Evolutionary conservation across 2,888 invertebrate genomes (phyloP).

Genomic region (Pachymerium ferrugineum): DNA sequence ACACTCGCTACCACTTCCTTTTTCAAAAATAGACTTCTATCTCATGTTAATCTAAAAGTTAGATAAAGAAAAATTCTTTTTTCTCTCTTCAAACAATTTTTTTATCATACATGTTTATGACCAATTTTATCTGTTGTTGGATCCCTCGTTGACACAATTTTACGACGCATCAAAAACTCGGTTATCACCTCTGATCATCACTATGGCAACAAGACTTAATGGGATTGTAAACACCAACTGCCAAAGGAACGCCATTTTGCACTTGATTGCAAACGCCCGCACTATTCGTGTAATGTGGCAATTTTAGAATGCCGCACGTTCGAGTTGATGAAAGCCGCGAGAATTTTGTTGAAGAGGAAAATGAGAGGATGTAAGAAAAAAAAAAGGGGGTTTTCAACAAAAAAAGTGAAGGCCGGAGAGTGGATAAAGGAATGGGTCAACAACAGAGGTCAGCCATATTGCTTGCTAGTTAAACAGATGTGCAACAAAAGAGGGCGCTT

Average conservation of each 20-base stretch:
- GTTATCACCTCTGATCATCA: constrained; percentile 13
- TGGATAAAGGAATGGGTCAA: not conserved
- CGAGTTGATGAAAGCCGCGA: not conserved
- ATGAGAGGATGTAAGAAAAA: not conserved
- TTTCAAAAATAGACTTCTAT: too few species aligned
- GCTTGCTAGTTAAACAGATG: not conserved
- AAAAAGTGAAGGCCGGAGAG: too few species aligned
- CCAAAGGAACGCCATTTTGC: constrained; percentile 2
- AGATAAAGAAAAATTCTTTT: too few species aligned
- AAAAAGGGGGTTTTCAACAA: too few species aligned
- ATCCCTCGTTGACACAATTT: not conserved
- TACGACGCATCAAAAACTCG: constrained; percentile 3
- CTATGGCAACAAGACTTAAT: constrained; percentile 8
- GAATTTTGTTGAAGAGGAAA: not conserved
- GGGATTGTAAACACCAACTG: constrained; percentile 8
- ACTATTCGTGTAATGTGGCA: not conserved
- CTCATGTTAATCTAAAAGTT: too few species aligned
- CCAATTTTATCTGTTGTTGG: constrained; percentile 1
- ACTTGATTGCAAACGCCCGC: constrained; percentile 7
- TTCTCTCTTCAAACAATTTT: not conserved
- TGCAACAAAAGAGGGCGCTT: not conserved
- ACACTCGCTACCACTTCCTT: not conserved
- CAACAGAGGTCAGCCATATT: not conserved
- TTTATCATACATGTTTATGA: not conserved
- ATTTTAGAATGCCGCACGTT: constrained; percentile 4